Conservation (phyloP, 2,797 vertebrate genomes). For the Eospalax fontanierii region DNA sequence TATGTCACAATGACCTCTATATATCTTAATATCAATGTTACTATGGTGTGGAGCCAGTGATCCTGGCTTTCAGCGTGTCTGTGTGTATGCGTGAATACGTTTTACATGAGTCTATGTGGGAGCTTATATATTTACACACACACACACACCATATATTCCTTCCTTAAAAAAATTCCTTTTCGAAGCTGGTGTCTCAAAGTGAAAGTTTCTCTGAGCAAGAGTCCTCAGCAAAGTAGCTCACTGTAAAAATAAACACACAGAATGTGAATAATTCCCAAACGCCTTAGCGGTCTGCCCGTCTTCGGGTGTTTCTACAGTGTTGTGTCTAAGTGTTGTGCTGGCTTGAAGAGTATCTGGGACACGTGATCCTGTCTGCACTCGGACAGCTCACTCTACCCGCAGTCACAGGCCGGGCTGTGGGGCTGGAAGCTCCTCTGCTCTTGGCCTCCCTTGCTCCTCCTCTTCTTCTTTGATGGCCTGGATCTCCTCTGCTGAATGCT, state of each 20-base stretch:
- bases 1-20: conserved; percentile 90
- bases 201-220: conserved; percentile 92
- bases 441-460: conserved; percentile 93
- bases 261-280: conserved; percentile 74
- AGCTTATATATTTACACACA: conserved; percentile 79
- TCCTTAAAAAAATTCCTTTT: conserved; percentile 86
- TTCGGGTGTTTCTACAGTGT: conserved; percentile 98
- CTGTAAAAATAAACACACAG: conserved; percentile 87
- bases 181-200: conserved; percentile 92
- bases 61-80: conserved; percentile 83
- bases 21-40: conserved; percentile 92
- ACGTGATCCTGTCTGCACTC: conserved; percentile 87
- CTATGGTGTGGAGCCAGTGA: conserved; percentile 87
- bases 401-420: conserved; percentile 88
- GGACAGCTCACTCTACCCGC: conserved; percentile 83
- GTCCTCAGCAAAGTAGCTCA: conserved; percentile 88
- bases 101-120: conserved; percentile 75
- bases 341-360: conserved; percentile 91
- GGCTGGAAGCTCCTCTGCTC: conserved; percentile 83
- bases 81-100: conserved; percentile 45
- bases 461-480: conserved; percentile 97
- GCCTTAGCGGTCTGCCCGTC: conserved; percentile 92
- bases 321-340: conserved; percentile 99
- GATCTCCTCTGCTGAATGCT: conserved; percentile 94
- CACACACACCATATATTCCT: conserved; percentile 87